Evolutionary conservation across 1,140 invertebrate genomes (phyloP).

Genomic region (Eciton burchellii): DNA sequence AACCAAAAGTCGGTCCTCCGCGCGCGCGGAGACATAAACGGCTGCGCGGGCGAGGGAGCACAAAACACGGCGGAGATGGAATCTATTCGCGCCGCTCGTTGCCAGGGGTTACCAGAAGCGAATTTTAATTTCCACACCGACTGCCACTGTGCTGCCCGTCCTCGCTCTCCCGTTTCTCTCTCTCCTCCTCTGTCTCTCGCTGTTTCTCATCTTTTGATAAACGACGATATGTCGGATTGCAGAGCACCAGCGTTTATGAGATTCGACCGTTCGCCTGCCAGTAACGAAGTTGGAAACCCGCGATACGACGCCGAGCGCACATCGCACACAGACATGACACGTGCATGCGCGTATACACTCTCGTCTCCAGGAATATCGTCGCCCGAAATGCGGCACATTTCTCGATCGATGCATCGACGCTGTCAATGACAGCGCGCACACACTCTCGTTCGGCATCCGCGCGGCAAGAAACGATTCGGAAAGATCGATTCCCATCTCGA

Average conservation of each 20-base stretch:
- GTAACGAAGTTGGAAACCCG: slow-evolving; percentile 37
- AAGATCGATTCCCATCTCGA: slow-evolving; percentile 44
- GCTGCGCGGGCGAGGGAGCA: slow-evolving; percentile 16
- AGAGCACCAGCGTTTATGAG: slow-evolving; percentile 44
- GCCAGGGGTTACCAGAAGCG: slow-evolving; percentile 28
- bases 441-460: background rate
- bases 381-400: slow-evolving; percentile 13
- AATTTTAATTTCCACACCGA: slow-evolving; percentile 66
- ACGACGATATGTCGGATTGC: slow-evolving; percentile 54
- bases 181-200: background rate
- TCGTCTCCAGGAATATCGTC: slow-evolving; percentile 36
- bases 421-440: no score
- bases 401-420: slow-evolving; percentile 34
- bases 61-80: slow-evolving; percentile 45
- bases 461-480: slow-evolving; percentile 21
- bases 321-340: background rate
- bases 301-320: slow-evolving; percentile 22
- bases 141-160: no score
- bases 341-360: no score
- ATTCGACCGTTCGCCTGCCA: slow-evolving; percentile 16
- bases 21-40: slow-evolving; percentile 49
- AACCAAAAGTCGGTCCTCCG: slow-evolving; percentile 26
- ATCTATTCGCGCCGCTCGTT: slow-evolving; percentile 30
- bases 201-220: slow-evolving; percentile 40
- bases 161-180: background rate